These are phyloP conservation scores for Dreissena rostriformis DNA, from an alignment of 1,140 invertebrate genomes.

Conservation along the genomic window DNA sequence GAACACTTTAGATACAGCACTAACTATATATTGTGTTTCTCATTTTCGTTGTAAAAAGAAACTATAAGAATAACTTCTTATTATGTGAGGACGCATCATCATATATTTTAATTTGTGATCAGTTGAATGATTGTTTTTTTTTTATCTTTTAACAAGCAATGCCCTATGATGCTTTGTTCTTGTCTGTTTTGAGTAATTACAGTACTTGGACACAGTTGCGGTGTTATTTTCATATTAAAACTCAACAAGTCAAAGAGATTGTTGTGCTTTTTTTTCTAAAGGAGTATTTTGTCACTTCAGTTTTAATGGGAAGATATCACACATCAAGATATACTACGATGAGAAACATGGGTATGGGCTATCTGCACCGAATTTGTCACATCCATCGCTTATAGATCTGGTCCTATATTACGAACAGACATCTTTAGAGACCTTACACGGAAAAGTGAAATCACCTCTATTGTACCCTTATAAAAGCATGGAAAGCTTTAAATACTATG, in stretches of 20 bases:
- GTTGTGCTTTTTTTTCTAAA: background rate
- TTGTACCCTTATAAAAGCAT: constrained; percentile 84
- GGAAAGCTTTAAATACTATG: constrained; percentile 31
- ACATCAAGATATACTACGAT: constrained; percentile 93
- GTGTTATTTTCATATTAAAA: background rate
- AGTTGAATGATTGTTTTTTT: too few relatives aligned
- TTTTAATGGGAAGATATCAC: constrained; percentile 91
- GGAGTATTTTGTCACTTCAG: constrained; percentile 79
- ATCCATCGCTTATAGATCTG: constrained; percentile 90
- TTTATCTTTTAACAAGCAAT: too few relatives aligned
- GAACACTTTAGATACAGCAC: too few relatives aligned
- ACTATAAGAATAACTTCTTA: too few relatives aligned
- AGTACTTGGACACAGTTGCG: background rate
- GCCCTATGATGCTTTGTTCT: too few relatives aligned
- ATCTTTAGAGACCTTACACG: constrained; percentile 96
- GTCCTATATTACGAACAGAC: constrained; percentile 96
- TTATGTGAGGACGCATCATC: too few relatives aligned
- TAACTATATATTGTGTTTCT: too few relatives aligned
- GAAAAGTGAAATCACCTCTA: constrained; percentile 91
- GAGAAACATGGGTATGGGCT: constrained; percentile 92
- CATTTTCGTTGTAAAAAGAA: too few relatives aligned
- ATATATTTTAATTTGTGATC: too few relatives aligned
- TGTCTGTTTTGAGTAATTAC: too few relatives aligned
- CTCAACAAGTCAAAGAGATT: background rate
- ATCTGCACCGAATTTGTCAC: constrained; percentile 95